These are phyloP conservation scores for Eurytoma californica DNA, from an alignment of 2,888 invertebrate species.

Conservation along the genomic window DNA sequence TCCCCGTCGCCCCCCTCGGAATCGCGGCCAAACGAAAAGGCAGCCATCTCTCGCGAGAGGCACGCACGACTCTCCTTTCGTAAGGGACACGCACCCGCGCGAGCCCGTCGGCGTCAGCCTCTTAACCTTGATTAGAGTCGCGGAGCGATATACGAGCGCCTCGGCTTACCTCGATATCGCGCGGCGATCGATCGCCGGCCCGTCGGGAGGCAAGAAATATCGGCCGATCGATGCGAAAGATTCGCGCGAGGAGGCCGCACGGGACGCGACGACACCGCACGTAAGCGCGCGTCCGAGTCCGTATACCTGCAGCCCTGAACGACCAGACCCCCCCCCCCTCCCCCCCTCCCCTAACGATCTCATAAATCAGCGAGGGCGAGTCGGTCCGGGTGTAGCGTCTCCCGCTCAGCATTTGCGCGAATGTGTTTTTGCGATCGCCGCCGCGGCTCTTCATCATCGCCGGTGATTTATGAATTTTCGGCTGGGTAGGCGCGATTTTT, in stretches of 20 bases:
- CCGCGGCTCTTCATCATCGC: no score
- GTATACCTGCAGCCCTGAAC: background rate
- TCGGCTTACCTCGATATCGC: slow-evolving; percentile 38
- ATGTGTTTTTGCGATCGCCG: background rate
- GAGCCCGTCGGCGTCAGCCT: slow-evolving; percentile 5
- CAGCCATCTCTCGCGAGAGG: no score
- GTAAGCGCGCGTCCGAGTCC: background rate
- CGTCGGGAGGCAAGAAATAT: slow-evolving; percentile 14
- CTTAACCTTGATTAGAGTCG: slow-evolving; percentile 52
- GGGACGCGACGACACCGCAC: background rate
- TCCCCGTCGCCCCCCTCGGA: no score
- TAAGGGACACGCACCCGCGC: slow-evolving; percentile 5
- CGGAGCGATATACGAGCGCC: slow-evolving; percentile 14
- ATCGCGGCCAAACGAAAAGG: no score
- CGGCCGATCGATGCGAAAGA: slow-evolving; percentile 12
- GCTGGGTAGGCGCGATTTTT: background rate
- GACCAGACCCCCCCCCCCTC: background rate
- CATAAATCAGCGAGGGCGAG: slow-evolving; percentile 57
- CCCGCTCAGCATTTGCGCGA: slow-evolving; percentile 11
- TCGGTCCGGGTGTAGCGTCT: background rate
- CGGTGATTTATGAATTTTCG: no score
- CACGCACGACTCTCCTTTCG: background rate
- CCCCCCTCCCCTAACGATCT: slow-evolving; percentile 56
- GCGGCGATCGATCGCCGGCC: slow-evolving; percentile 3
- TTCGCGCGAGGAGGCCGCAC: slow-evolving; percentile 15